Evolutionary conservation across 2,888 invertebrate genomes (phyloP).

Genomic region (Spisula subtruncata): DNA sequence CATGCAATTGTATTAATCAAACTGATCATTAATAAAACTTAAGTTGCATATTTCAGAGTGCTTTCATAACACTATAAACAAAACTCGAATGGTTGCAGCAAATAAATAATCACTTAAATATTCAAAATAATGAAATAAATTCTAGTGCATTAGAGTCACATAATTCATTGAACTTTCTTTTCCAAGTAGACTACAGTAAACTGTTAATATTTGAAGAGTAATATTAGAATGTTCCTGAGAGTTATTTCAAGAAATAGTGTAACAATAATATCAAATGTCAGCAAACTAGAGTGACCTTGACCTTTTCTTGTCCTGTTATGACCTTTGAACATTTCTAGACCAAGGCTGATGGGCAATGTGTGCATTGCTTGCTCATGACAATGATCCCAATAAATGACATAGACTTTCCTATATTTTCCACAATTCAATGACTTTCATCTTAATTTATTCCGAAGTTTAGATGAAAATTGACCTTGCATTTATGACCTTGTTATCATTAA

Average conservation of each 20-base stretch:
- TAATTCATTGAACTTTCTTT: slow-evolving; percentile 22
- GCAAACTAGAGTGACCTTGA: slow-evolving; percentile 7
- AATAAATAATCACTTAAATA: neutral
- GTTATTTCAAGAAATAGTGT: neutral
- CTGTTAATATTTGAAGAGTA: too few species aligned
- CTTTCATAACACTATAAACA: neutral
- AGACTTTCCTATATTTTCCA: neutral
- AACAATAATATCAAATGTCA: neutral
- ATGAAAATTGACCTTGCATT: neutral
- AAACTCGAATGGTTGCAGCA: neutral
- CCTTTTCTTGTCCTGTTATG: neutral
- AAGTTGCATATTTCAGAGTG: too few species aligned
- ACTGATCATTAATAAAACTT: too few species aligned
- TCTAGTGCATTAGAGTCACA: neutral
- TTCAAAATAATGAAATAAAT: neutral
- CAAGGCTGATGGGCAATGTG: neutral
- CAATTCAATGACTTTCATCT: too few species aligned
- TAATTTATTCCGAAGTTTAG: neutral
- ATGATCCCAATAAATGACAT: neutral
- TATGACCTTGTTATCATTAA: neutral
- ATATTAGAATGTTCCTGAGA: too few species aligned
- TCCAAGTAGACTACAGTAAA: neutral
- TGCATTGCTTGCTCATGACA: too few species aligned
- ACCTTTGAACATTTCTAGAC: neutral
- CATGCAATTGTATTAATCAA: too few species aligned